phyloP scores from a whole-genome alignment of 2,888 invertebrate species.

The Andrena marginata region DNA sequence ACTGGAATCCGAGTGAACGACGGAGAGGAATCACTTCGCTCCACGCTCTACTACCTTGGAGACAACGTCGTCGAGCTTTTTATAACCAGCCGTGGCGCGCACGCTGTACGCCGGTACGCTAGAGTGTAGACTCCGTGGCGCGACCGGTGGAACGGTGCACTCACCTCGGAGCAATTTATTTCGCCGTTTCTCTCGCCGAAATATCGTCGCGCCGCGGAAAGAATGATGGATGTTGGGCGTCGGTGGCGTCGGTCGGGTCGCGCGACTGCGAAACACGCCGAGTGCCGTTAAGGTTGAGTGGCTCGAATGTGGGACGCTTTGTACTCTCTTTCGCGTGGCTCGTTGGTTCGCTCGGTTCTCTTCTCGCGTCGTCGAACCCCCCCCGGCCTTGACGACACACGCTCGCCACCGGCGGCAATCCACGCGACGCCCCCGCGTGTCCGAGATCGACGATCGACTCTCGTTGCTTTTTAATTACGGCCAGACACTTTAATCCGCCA shows the following conservation, averaged over 20 bases:
- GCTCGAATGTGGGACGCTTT: constrained; percentile 69
- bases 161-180: constrained; percentile 65
- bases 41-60: constrained; percentile 32
- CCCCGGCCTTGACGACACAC: constrained; percentile 28
- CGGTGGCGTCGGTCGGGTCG: constrained; percentile 27
- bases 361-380: not conserved
- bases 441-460: constrained; percentile 4
- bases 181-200: constrained; percentile 54
- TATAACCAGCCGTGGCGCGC: not conserved
- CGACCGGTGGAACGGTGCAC: constrained; percentile 33
- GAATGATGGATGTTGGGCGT: constrained; percentile 68
- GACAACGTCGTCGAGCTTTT: constrained; percentile 13
- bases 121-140: not conserved
- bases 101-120: constrained; percentile 12
- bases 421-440: not conserved
- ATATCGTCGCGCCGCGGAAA: constrained; percentile 66
- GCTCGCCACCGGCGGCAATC: not conserved
- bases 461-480: constrained; percentile 22
- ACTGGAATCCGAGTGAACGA: constrained; percentile 1
- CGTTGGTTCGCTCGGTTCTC: not conserved
- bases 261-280: constrained; percentile 51
- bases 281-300: constrained; percentile 71
- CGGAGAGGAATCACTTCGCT: not conserved
- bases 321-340: constrained; percentile 37
- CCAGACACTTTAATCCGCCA: constrained; percentile 42